Conservation (phyloP, 1,140 invertebrate species). For the Drosophila ogumai region DNA sequence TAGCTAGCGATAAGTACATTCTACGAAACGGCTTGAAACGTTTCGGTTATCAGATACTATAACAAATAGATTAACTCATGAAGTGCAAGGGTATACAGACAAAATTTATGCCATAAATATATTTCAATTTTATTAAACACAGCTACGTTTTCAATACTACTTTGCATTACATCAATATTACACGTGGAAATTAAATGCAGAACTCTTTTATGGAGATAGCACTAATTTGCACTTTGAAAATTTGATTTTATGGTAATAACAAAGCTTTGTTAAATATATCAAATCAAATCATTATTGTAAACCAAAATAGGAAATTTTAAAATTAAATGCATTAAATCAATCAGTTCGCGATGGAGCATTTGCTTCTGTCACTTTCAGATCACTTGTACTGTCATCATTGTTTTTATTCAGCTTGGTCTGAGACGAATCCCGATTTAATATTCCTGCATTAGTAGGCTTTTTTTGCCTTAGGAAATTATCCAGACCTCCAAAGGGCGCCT, state of each 20-base stretch:
- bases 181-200: too few relatives aligned
- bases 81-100: not conserved
- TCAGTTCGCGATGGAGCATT: not conserved
- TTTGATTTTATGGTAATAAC: too few relatives aligned
- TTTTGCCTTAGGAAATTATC: conserved; percentile 15
- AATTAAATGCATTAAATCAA: not conserved
- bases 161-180: too few relatives aligned
- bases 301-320: not conserved
- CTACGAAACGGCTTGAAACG: not conserved
- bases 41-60: not conserved
- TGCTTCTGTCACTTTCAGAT: not conserved
- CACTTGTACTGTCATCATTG: not conserved
- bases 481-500: conserved; percentile 33
- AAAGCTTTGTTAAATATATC: too few relatives aligned
- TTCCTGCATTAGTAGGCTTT: not conserved
- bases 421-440: not conserved
- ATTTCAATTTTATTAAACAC: not conserved
- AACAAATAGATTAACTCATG: not conserved
- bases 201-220: too few relatives aligned
- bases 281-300: not conserved
- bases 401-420: not conserved
- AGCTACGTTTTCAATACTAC: too few relatives aligned
- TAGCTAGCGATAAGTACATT: not conserved
- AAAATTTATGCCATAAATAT: not conserved
- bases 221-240: too few relatives aligned